A percentile compares a stretch with the other conserved stretches of the same genome.
phyloP scores from a whole-genome alignment of 1,140 invertebrate genomes.

The Zaprionus nigranus region DNA sequence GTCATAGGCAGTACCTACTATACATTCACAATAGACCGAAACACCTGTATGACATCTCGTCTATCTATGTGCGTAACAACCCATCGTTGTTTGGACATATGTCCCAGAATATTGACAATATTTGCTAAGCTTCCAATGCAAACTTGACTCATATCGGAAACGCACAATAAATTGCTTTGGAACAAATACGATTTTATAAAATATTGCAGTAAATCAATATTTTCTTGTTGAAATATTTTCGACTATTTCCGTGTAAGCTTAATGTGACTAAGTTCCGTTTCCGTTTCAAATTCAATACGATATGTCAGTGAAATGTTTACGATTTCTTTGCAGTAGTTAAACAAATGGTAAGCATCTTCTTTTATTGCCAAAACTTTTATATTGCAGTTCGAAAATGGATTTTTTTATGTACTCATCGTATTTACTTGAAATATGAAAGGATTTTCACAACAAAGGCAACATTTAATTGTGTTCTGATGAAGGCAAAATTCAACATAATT shows the following conservation, averaged over 20 bases:
- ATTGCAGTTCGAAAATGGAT: neutral
- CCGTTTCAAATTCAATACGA: neutral
- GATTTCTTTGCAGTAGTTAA: neutral
- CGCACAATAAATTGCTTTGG: neutral
- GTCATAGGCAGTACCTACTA: constrained; percentile 9
- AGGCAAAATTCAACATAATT: neutral
- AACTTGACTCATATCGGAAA: neutral
- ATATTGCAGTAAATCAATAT: neutral
- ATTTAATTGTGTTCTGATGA: neutral
- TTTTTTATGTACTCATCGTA: neutral
- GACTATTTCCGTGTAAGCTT: neutral
- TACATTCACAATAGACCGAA: neutral
- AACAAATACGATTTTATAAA: neutral
- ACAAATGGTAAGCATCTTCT: neutral
- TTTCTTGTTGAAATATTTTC: neutral
- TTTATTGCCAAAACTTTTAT: neutral
- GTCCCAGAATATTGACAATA: neutral
- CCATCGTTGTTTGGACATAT: constrained; percentile 23
- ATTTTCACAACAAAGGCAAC: neutral
- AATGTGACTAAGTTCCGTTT: neutral
- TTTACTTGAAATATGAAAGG: neutral
- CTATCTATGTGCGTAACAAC: neutral
- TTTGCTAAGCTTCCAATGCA: constrained; percentile 6
- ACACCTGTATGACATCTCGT: constrained; percentile 1
- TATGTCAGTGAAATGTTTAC: neutral